Evolutionary conservation across 2,113 vertebrate species (phyloP), one percentile per base, ranked within the genome.

Genomic region (Scalopus aquaticus): DNA sequence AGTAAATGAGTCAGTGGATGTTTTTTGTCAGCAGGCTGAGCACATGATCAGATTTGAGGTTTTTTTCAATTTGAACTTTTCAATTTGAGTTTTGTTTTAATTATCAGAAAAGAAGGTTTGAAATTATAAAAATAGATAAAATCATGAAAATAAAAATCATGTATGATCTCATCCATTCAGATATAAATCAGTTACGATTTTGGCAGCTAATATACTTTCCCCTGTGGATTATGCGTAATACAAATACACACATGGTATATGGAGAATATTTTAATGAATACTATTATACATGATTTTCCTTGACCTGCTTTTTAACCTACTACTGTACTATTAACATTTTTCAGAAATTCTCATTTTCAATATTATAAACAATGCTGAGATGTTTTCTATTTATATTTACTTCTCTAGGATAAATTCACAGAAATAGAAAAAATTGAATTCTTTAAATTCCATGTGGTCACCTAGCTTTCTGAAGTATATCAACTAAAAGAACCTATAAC

Each of bases 61-160:
- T 28, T 28, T 28, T 62, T 62, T 62, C 26, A 62, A 28, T 62
- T 37, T 35, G n/a, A 69, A 58, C 78, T 78, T 62, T 62, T 70
- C 16, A 42, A 58, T 86, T 93, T 91, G 19, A 46, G 9, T 83
- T 94, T 35, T 39, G 73, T 24, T 60, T 49, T 64, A 65, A 72
- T 86, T 67, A 39, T 51, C 86, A 83, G 15, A 49, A 92, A 88
- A 76, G 84, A 37, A 51, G 86, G 32, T 79, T 42, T 86, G 32
- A 90, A 85, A 60, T 86, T 56, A 86, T 79, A 73, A 77, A 92
- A 65, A 35, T 83, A n/a, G 56, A 2, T 73, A 35, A 91, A 56
- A 49, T 62, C 32, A 72, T 32, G 1, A 20, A 95, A 89, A 70
- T 80, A 84, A 95, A 93, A 62, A 56, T 49, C 24, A 79, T 8